Conservation (phyloP, 2,888 invertebrate genomes). For the Lottia scabra region DNA sequence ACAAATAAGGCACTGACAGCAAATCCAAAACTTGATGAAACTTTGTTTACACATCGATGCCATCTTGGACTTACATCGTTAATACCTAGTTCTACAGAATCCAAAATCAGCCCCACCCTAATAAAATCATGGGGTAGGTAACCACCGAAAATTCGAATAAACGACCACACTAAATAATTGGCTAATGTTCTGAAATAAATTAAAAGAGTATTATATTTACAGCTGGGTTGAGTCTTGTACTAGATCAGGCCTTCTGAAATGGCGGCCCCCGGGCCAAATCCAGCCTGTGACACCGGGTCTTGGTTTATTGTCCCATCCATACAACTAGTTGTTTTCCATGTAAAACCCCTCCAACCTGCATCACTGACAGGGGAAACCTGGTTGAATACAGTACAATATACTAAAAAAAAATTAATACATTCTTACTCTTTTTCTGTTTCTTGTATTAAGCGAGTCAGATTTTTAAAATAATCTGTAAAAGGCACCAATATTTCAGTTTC, state of each 20-base stretch:
- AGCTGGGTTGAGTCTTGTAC: too few relatives aligned
- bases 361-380: too few relatives aligned
- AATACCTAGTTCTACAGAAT: conserved; percentile 42
- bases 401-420: not conserved
- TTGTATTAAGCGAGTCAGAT: conserved; percentile 39
- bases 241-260: too few relatives aligned
- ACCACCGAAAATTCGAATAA: conserved; percentile 35
- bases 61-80: conserved; percentile 38
- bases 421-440: conserved; percentile 42
- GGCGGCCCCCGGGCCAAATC: too few relatives aligned
- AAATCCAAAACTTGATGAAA: conserved; percentile 43
- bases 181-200: conserved; percentile 48
- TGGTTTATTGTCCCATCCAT: too few relatives aligned
- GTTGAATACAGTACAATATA: too few relatives aligned
- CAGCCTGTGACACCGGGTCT: too few relatives aligned
- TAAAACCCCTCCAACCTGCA: too few relatives aligned
- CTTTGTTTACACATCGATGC: conserved; percentile 49
- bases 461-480: conserved; percentile 48
- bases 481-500: conserved; percentile 39
- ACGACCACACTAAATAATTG: conserved; percentile 54
- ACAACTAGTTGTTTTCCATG: too few relatives aligned
- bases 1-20: conserved; percentile 54
- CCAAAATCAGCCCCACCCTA: conserved; percentile 40
- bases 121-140: conserved; percentile 44
- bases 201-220: conserved; percentile 1